Evolutionary conservation across 2,888 invertebrate genomes (phyloP), one percentile per base, ranked within the genome.

Genomic region (Melieria crassipennis): DNA sequence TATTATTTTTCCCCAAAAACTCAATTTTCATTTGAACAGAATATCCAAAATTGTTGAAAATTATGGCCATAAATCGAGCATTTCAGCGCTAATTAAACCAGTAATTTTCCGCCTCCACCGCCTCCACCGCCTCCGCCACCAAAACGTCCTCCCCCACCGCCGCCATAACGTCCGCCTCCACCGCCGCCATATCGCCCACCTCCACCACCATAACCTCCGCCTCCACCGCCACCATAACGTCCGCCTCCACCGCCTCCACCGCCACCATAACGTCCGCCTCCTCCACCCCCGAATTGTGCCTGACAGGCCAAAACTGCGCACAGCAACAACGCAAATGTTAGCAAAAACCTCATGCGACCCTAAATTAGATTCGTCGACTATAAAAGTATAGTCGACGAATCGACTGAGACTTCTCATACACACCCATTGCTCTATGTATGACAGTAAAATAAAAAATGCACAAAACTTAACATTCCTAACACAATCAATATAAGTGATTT

Each of bases 271-370:
- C 52, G 67, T 1, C 67, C 56, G 13, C 71, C 70, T 1, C 71
- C 70, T 5, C 73, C 70, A 10, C 71, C 70, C 1, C 69, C 65
- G 61, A 68, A 66, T 63, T 75, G 76, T 30, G 69, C 76, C 46
- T 68, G 65, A 56, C 72, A 30, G 30, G 30, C 30, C 30, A 30
- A 62, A 63, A 62, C 64, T 61, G 68, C 67, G 42, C 11, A 73
- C 63, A 73, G 65, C 69, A 73, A 4, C 5, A 73, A 46, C 45
- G 70, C 62, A 11, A 67, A 52, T 48, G 68, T 7, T 9, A 73
- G 56, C 10, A 73, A 56, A 47, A 55, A 70, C 65, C 13, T 73
- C 73, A 73, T n/a, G n/a, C n/a, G n/a, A n/a, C n/a, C n/a, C n/a
- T n/a, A n/a, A n/a, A n/a, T n/a, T n/a, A n/a, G n/a, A n/a, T n/a